A percentile compares a stretch with the other conserved stretches of the same genome.
These are phyloP conservation scores for Apodemia mormo DNA, from an alignment of 2,888 invertebrate genomes.

Conservation along the genomic window DNA sequence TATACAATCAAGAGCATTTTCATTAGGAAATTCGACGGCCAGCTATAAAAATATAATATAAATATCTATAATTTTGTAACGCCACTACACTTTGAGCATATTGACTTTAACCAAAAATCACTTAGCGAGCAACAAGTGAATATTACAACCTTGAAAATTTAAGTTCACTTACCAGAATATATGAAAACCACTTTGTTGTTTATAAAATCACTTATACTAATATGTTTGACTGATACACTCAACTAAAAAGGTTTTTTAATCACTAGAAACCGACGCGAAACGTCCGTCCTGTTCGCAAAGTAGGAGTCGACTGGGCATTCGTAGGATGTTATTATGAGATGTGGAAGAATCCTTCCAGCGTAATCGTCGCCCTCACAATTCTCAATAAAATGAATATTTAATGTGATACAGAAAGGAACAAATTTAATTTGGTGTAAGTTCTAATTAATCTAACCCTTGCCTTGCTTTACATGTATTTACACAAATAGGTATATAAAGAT, in stretches of 20 bases:
- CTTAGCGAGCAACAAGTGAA: slow-evolving; percentile 11
- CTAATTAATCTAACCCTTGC: no score
- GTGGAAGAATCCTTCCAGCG: slow-evolving; percentile 9
- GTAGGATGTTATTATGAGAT: slow-evolving; percentile 4
- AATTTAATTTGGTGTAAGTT: not conserved
- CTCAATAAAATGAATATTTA: not conserved
- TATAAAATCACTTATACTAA: slow-evolving; percentile 6
- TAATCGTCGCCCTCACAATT: not conserved
- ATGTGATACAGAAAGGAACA: not conserved
- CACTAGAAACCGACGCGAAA: not conserved
- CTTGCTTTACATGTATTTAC: no score
- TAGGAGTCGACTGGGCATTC: slow-evolving; percentile 12
- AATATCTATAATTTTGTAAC: not conserved
- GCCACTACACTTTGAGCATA: not conserved
- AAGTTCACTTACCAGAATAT: slow-evolving; percentile 3
- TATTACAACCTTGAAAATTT: not conserved
- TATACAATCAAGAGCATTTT: not conserved
- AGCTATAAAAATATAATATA: not conserved
- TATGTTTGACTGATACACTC: slow-evolving; percentile 9
- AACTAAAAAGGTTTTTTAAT: not conserved
- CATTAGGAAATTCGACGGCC: not conserved
- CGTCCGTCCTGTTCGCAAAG: not conserved
- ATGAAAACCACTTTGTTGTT: not conserved
- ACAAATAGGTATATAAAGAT: no score
- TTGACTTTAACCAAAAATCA: slow-evolving; percentile 1